Base-by-base conservation (phyloP, 2,888 invertebrate species). In the Erebia aethiops region DNA sequence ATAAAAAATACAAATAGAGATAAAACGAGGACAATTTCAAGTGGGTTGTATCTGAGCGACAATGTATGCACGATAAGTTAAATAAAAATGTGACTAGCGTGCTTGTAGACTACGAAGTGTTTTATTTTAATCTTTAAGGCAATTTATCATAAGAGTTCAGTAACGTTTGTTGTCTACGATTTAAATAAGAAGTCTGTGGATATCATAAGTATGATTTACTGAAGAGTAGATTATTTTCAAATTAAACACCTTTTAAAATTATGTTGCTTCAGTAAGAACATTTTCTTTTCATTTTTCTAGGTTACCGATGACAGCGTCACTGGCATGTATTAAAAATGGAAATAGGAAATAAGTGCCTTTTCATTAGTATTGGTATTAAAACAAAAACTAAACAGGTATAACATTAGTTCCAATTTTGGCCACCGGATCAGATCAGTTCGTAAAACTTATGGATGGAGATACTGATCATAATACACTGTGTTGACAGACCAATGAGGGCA, bases 401-500 rank as follows among this genome's bases (percentile, higher is more conserved):
- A 26, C 2, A 26, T 3, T 26, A 26, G 26, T 26, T 26, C 26
- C 26, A 26, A 26, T 26, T 26, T 26, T 26, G 26, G 2, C 26
- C 26, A 26, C 26, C 26, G 26, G 26, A 3, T 4, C 26, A 26
- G 26, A 26, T 26, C 2, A 26, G 26, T n/a, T n/a, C n/a, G n/a
- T n/a, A n/a, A n/a, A n/a, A n/a, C n/a, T n/a, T n/a, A n/a, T 26
- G 4, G 26, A 26, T 26, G 26, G 13, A 61, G 13, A 14, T 18
- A 21, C 61, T 21, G 61, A 61, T 46, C 11, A 21, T 0, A 18
- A 46, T 61, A 61, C 7, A 52, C 63, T 64, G 52, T 64, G 63
- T 51, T 35, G n/a, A 3, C 13, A 62, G 46, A 16, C 49, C 63
- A 64, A 64, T 64, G 52, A 64, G 63, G 52, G 46, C 51, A 64